Evolutionary conservation across 30 jellyfish, hydroid and myxozoan genomes (phyloP), one percentile per base, ranked within the genome.

Genomic region (Chrysaora quinquecirrha): DNA sequence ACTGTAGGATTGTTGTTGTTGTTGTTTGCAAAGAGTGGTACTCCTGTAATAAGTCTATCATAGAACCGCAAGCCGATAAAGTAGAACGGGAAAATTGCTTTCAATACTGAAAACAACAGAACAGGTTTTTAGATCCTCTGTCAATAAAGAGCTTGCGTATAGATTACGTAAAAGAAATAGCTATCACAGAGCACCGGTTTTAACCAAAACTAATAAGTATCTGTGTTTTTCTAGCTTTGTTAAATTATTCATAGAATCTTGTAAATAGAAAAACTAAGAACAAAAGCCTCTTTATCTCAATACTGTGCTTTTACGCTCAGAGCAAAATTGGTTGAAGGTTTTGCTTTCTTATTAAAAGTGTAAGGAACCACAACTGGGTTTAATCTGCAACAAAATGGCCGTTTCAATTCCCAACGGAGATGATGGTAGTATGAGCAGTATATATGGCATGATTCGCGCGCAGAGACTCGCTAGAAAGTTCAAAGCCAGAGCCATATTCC

Each of bases 361-460:
- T 43, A 14, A 38, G 14, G 6, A 38, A 14, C 54, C 54, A 38
- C 54, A 38, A 38, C 54, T 38, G 54, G 6, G 54, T 38, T 38
- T 38, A 38, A 38, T 38, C 54, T 38, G 14, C 54, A 14, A 19
- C 35, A 20, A 14, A 25, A 80, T 80, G 90, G 90, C 90, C 19
- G 34, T 24, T 50, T 54, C 32, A n/a, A 3, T n/a, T 46, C 71
- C 27, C 50, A 27, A 48, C 1, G 90, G 49, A 18, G 90, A 56
- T 0, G 38, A 71, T 3, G 47, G 52, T 6, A 67, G 58, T 27
- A 80, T 50, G 83, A 80, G 49, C 75, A 80, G 90, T 54, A 80
- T 80, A 29, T 80, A 38, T 82, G 93, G 86, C 16, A 82, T 82
- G 93, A 82, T 82, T 14, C 77, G 86, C 12, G 93, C 93, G 29